Base-by-base conservation (phyloP, 2,113 vertebrate species). In the Zapornia atra region DNA sequence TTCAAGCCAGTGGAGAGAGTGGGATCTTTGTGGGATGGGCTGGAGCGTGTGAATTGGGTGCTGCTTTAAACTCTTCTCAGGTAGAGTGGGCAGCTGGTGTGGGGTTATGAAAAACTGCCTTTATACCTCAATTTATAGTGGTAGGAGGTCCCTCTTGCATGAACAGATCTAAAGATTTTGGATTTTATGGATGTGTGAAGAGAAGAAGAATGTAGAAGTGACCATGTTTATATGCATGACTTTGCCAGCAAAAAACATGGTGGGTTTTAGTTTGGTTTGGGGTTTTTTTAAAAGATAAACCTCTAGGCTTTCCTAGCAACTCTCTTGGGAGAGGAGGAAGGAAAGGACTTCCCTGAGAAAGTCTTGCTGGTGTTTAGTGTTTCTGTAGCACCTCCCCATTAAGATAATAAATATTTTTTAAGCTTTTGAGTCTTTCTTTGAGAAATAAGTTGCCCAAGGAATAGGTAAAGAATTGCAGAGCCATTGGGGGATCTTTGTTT, bases 231-330 rank as follows among this genome's bases (percentile, higher is more conserved):
- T n/a, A 15, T 24, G 5, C 2, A 0, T 2, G 9, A 73, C 18
- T 15, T 38, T 3, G 0, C 25, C 8, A 5, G 3, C 3, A 18
- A 31, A 20, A 77, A 79, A 7, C 6, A 15, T 36, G 26, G 50
- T 51, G 50, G 22, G 21, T 24, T 50, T 50, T 50, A 24, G 21
- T 25, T 51, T 51, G 48, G 19, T 22, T 50, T 22, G 10, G 48
- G 48, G 24, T 51, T 51, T 51, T 29, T 28, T 3, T 4, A 15
- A 12, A 33, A 54, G 36, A 12, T 20, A 22, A 88, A 33, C 44
- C 42, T 34, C 5, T 11, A 2, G 34, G n/a, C 34, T 86, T 81
- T 54, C 3, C 0, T 8, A 29, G 29, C 0, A 0, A 6, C n/a
- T 48, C 17, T 19, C 15, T 51, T 4, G 29, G 0, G 2, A 69